phyloP scores from a whole-genome alignment of 2,113 vertebrate genomes.

The Sinocyclocheilus maitianheensis region DNA sequence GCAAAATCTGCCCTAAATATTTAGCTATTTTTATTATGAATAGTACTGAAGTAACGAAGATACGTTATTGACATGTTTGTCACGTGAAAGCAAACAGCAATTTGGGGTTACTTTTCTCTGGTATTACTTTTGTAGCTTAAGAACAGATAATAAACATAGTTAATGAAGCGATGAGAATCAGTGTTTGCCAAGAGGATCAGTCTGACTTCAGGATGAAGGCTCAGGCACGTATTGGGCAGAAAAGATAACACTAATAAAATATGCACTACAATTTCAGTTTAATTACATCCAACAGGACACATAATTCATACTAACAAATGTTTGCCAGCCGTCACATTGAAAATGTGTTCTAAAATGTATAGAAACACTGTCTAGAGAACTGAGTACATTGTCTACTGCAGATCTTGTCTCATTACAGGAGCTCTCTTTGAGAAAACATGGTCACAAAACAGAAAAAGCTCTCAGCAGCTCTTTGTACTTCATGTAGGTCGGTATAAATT shows the following conservation, averaged over 20 bases:
- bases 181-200: background rate
- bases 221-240: background rate
- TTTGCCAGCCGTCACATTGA: background rate
- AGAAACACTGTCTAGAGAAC: background rate
- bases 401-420: background rate
- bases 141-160: background rate
- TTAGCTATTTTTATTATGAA: background rate
- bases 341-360: background rate
- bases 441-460: conserved; percentile 6
- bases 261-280: background rate
- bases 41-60: background rate
- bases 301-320: background rate
- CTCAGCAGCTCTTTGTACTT: background rate
- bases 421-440: background rate
- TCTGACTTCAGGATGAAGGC: background rate
- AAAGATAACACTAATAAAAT: background rate
- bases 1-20: background rate
- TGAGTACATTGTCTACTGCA: background rate
- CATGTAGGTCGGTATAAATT: background rate
- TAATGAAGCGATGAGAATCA: background rate
- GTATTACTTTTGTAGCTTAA: background rate
- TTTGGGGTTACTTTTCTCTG: background rate
- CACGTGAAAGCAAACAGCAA: background rate
- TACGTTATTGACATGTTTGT: background rate
- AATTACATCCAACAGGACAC: background rate